A percentile compares a stretch with the other conserved stretches of the same genome.
Conservation (phyloP, 1,140 invertebrate species). For the Amphibalanus amphitrite region DNA sequence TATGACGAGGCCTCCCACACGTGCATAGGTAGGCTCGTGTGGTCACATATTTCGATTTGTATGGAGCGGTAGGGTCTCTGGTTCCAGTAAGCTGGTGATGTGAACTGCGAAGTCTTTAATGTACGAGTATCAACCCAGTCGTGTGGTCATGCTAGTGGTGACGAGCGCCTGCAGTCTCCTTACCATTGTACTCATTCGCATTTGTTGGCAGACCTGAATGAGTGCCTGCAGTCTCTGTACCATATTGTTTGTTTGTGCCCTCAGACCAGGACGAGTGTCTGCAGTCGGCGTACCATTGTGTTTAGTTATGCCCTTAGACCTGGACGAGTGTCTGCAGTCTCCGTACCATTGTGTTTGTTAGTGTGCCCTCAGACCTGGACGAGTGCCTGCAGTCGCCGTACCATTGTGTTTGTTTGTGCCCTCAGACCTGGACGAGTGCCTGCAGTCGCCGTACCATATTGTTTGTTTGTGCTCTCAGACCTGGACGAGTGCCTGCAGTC, state of each 20-base stretch:
- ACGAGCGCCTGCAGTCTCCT: background rate
- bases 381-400: background rate
- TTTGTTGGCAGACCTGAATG: background rate
- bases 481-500: background rate
- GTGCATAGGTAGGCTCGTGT: conserved; percentile 49
- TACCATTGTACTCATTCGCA: background rate
- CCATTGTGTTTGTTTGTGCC: background rate
- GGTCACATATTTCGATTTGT: too few species aligned
- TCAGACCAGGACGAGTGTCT: conserved; percentile 3
- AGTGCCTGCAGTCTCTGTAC: too few species aligned
- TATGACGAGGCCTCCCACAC: conserved; percentile 57
- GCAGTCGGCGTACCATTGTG: too few species aligned
- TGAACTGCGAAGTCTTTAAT: too few species aligned
- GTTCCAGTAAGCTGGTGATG: too few species aligned
- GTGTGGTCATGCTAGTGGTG: too few species aligned
- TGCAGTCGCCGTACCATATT: too few species aligned
- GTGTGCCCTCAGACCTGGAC: background rate
- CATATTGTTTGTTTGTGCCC: too few species aligned
- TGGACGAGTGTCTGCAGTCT: background rate
- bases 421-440: background rate
- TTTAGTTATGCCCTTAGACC: too few species aligned
- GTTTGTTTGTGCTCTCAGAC: too few species aligned
- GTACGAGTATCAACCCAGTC: too few species aligned
- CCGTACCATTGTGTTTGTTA: background rate
- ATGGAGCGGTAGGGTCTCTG: too few species aligned